A percentile compares a stretch with the other conserved stretches of the same genome.
Conservation (phyloP, 2,797 vertebrate species). For the Harpagifer antarcticus region DNA sequence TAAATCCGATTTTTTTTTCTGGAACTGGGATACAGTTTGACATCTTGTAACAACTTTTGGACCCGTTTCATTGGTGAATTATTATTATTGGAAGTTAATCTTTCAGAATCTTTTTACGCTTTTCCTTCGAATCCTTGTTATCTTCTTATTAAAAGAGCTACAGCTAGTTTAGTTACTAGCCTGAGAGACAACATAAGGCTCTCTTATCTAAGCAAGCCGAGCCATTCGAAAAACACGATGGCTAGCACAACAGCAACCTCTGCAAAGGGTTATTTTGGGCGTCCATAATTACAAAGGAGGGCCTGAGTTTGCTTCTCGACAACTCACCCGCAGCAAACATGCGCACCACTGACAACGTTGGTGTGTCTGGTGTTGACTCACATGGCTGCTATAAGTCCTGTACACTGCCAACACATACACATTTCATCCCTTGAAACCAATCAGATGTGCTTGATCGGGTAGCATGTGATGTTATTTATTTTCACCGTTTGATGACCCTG, state of each 20-base stretch:
- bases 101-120: conserved; percentile 6
- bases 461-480: conserved; percentile 54
- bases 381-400: conserved; percentile 13
- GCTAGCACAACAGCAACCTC: conserved; percentile 52
- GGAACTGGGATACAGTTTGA: background rate
- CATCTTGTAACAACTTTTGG: conserved; percentile 5
- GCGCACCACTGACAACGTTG: conserved; percentile 45
- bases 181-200: conserved; percentile 24
- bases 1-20: background rate
- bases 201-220: conserved; percentile 3
- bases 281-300: conserved; percentile 89
- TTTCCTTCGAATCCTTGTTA: background rate
- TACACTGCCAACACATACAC: background rate
- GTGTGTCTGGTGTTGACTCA: conserved; percentile 2
- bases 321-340: conserved; percentile 61
- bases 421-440: conserved; percentile 29
- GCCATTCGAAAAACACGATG: conserved; percentile 33
- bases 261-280: conserved; percentile 85
- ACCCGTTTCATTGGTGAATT: conserved; percentile 2
- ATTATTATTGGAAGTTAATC: conserved; percentile 18
- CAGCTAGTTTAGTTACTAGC: conserved; percentile 7
- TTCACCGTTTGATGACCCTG: conserved; percentile 31
- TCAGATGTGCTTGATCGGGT: background rate
- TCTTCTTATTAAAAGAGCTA: conserved; percentile 9
- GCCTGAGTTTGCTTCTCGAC: conserved; percentile 65